Evolutionary conservation across 23 tunicate species (phyloP).

Genomic region (Corella eumyota): DNA sequence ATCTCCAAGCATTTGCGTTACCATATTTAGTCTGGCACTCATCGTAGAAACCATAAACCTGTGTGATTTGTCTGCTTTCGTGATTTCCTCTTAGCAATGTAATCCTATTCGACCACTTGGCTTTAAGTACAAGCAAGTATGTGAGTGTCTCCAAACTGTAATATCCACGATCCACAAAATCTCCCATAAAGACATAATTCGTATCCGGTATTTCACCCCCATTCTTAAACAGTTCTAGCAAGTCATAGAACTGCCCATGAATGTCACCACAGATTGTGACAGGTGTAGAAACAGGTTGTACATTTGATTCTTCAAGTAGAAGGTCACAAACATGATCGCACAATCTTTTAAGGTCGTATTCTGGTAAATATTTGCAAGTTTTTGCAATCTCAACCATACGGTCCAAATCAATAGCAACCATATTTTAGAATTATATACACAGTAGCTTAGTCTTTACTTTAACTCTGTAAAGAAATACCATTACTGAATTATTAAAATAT

Average conservation of each 20-base stretch:
- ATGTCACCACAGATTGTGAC: slow-evolving; percentile 99
- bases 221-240: slow-evolving; percentile 80
- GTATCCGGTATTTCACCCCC: slow-evolving; percentile 99
- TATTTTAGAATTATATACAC: no score
- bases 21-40: slow-evolving; percentile 96
- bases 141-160: slow-evolving; percentile 97
- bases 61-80: slow-evolving; percentile 95
- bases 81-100: slow-evolving; percentile 92
- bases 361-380: slow-evolving; percentile 95
- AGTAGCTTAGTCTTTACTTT: no score
- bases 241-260: slow-evolving; percentile 98
- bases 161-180: slow-evolving; percentile 95
- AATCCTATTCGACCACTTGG: slow-evolving; percentile 76
- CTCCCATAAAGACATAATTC: slow-evolving; percentile 95
- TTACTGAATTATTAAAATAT: no score
- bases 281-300: slow-evolving; percentile 96
- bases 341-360: slow-evolving; percentile 78
- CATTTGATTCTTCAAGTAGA: slow-evolving; percentile 91
- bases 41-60: slow-evolving; percentile 97
- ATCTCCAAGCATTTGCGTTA: slow-evolving; percentile 94
- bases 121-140: slow-evolving; percentile 67
- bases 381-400: slow-evolving; percentile 66
- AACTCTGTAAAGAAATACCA: no score
- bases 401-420: slow-evolving; percentile 62
- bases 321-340: slow-evolving; percentile 89